These are phyloP conservation scores for Heloderma charlesbogerti DNA, from an alignment of 2,113 vertebrate species.

Conservation along the genomic window DNA sequence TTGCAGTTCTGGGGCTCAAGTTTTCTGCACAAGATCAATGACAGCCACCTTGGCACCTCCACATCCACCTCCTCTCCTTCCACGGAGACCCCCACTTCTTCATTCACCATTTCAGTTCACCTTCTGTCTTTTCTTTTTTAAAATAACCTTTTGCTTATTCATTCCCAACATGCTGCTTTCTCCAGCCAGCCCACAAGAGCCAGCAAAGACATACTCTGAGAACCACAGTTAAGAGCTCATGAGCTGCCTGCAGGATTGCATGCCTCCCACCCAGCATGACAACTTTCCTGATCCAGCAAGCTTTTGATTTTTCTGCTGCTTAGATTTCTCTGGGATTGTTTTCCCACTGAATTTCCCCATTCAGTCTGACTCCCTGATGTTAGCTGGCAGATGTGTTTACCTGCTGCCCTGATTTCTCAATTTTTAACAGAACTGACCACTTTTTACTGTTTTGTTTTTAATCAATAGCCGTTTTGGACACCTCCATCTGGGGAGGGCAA, in stretches of 20 bases:
- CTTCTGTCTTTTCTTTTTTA: background rate
- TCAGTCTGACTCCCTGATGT: background rate
- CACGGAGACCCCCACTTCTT: background rate
- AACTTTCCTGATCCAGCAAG: background rate
- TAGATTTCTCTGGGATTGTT: background rate
- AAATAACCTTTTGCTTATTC: constrained; percentile 18
- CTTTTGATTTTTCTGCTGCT: background rate
- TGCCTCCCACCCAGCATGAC: background rate
- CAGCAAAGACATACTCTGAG: background rate
- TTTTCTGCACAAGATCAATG: background rate
- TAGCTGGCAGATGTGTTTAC: background rate
- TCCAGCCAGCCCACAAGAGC: constrained; percentile 11
- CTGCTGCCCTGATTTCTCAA: background rate
- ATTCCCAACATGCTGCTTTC: constrained; percentile 28
- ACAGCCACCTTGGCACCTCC: background rate
- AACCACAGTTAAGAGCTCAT: background rate
- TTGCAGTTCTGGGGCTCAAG: constrained; percentile 29
- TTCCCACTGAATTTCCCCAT: background rate
- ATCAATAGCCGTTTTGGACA: background rate
- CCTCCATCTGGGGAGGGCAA: background rate
- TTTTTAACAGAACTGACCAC: background rate
- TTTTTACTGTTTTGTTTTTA: background rate
- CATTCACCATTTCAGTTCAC: background rate
- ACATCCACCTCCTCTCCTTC: background rate
- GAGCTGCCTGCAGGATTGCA: background rate